A percentile compares a stretch with the other conserved stretches of the same genome.
Evolutionary conservation across 2,888 invertebrate genomes (phyloP).

Genomic region (Abrostola triplasia): DNA sequence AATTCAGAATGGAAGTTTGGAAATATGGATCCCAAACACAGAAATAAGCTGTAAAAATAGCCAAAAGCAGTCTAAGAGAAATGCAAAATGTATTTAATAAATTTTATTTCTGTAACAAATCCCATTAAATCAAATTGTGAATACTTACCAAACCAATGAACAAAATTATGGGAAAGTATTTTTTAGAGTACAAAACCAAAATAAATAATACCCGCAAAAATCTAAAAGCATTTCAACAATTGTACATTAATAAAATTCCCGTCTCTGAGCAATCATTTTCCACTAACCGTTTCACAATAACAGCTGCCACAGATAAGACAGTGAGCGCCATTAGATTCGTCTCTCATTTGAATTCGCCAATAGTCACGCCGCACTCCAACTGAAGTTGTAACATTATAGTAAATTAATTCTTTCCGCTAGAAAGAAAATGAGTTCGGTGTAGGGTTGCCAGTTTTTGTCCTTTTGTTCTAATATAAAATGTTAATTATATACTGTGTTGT

Average conservation of each 20-base stretch:
- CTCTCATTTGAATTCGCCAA: conserved; percentile 52
- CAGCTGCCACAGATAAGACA: conserved; percentile 38
- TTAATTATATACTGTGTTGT: too few relatives aligned
- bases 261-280: conserved; percentile 19
- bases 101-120: neutral
- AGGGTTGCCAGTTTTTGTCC: conserved; percentile 44
- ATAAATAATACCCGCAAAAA: neutral
- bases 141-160: neutral
- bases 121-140: neutral
- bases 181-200: neutral
- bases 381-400: conserved; percentile 60
- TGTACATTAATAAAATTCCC: conserved; percentile 12
- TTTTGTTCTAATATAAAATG: neutral
- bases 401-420: conserved; percentile 65
- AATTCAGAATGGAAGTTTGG: too few relatives aligned
- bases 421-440: conserved; percentile 65
- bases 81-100: too few relatives aligned
- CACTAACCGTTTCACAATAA: conserved; percentile 47
- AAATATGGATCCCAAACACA: too few relatives aligned
- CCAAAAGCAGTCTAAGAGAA: too few relatives aligned
- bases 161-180: conserved; percentile 1
- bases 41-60: too few relatives aligned
- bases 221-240: neutral
- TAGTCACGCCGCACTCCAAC: conserved; percentile 47
- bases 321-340: conserved; percentile 39